Conservation (phyloP, 2,113 vertebrate genomes). For the Serinus canaria region DNA sequence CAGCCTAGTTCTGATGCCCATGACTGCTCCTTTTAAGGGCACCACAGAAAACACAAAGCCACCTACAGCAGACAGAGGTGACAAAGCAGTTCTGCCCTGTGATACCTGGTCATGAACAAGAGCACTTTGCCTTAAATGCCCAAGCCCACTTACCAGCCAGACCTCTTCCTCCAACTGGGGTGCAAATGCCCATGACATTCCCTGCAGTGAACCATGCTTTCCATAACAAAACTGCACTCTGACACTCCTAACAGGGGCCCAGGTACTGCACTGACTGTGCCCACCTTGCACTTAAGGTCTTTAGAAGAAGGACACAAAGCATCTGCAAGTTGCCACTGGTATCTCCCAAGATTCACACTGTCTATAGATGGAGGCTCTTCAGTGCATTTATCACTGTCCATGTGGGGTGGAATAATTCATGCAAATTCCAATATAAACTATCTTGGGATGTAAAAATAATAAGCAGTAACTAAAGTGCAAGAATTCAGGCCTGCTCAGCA, state of each 20-base stretch:
- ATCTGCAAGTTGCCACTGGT: not conserved
- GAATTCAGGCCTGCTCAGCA: not conserved
- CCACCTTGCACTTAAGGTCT: rapidly evolving
- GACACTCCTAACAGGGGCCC: not conserved
- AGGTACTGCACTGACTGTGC: not conserved
- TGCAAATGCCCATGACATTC: not conserved
- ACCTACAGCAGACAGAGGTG: not conserved
- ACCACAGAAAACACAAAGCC: not conserved
- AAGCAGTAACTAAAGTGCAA: not conserved
- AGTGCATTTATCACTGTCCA: not conserved
- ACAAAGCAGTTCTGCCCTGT: not conserved
- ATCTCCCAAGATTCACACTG: not conserved
- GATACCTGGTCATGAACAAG: not conserved
- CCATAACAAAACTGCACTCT: not conserved
- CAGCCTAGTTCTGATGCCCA: not conserved
- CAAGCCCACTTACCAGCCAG: not conserved
- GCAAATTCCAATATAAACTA: not conserved
- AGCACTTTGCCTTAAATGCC: not conserved
- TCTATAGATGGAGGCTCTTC: not conserved
- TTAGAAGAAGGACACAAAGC: not conserved
- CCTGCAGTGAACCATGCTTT: not conserved
- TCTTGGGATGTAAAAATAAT: not conserved
- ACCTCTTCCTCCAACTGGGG: not conserved
- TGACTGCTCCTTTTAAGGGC: not conserved
- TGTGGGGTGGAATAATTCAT: not conserved